These are phyloP conservation scores for Percopsis transmontana DNA, from an alignment of 2,113 vertebrate species.

Conservation along the genomic window DNA sequence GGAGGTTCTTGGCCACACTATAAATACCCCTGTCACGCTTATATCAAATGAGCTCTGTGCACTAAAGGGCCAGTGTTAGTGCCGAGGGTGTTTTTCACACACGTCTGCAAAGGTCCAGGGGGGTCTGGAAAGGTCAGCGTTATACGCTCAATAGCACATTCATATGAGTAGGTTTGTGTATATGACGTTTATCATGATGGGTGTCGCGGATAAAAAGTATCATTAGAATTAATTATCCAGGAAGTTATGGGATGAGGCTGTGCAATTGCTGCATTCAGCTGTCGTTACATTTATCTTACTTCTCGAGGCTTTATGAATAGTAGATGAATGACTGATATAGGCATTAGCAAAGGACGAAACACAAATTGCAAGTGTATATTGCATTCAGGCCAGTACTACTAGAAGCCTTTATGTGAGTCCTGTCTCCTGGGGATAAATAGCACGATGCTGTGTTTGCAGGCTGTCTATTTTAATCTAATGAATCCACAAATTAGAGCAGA, in stretches of 20 bases:
- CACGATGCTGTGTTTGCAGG: slow-evolving; percentile 7
- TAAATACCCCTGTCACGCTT: slow-evolving; percentile 77
- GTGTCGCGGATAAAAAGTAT: slow-evolving; percentile 61
- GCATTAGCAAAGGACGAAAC: slow-evolving; percentile 48
- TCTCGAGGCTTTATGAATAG: slow-evolving; percentile 24
- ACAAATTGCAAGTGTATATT: slow-evolving; percentile 45
- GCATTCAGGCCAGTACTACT: slow-evolving; percentile 33
- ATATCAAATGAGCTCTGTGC: slow-evolving; percentile 70
- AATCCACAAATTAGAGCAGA: slow-evolving; percentile 21
- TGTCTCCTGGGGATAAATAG: slow-evolving; percentile 29
- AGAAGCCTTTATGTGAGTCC: slow-evolving; percentile 15
- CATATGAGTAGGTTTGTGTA: slow-evolving; percentile 55
- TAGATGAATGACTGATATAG: slow-evolving; percentile 50
- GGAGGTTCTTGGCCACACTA: slow-evolving; percentile 59
- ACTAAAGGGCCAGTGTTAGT: slow-evolving; percentile 62
- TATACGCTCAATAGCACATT: slow-evolving; percentile 72
- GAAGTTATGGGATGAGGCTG: slow-evolving; percentile 59
- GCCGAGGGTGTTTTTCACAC: slow-evolving; percentile 61
- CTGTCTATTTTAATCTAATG: slow-evolving; percentile 31
- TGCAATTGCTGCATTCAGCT: slow-evolving; percentile 49
- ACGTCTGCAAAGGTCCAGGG: slow-evolving; percentile 53
- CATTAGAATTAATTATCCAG: slow-evolving; percentile 74
- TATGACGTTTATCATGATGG: slow-evolving; percentile 68
- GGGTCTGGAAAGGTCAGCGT: slow-evolving; percentile 68
- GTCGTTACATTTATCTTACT: slow-evolving; percentile 45